Percentiles rank a stretch among this genome's conserved stretches.
Conservation (phyloP, 2,797 vertebrate genomes). For the Catharus ustulatus region DNA sequence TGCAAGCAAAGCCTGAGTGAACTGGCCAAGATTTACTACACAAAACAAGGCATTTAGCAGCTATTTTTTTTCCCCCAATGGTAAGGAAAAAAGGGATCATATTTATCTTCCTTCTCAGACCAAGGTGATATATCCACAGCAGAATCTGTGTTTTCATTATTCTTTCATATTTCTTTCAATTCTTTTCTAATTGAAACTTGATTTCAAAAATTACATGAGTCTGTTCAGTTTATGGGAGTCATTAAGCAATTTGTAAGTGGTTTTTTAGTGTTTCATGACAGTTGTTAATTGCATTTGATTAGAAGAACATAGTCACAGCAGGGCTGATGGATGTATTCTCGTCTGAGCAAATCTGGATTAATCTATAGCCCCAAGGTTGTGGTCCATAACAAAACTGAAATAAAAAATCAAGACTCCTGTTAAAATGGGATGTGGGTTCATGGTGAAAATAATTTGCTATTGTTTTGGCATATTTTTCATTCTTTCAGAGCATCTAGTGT, state of each 20-base stretch:
- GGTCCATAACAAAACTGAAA: neutral
- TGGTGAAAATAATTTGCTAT: neutral
- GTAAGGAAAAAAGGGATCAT: neutral
- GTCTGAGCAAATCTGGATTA: neutral
- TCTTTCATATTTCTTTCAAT: neutral
- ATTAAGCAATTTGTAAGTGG: neutral
- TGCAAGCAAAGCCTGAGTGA: neutral
- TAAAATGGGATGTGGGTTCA: neutral
- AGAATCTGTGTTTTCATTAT: neutral
- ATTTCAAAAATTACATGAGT: neutral
- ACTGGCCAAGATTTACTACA: neutral
- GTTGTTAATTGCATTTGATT: slow-evolving; percentile 13
- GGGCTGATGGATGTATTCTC: neutral
- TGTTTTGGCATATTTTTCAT: neutral
- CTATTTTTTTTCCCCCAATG: neutral
- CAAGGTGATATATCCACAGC: neutral
- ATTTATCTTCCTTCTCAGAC: neutral
- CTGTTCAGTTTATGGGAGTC: neutral
- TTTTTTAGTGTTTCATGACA: neutral
- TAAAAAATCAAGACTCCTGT: neutral
- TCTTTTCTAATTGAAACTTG: neutral
- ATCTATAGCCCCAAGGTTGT: neutral
- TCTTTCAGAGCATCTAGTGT: neutral
- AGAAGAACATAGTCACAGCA: neutral
- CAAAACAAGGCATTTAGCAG: neutral